Conservation (phyloP, 2,113 vertebrate genomes). For the Cygnus atratus region DNA sequence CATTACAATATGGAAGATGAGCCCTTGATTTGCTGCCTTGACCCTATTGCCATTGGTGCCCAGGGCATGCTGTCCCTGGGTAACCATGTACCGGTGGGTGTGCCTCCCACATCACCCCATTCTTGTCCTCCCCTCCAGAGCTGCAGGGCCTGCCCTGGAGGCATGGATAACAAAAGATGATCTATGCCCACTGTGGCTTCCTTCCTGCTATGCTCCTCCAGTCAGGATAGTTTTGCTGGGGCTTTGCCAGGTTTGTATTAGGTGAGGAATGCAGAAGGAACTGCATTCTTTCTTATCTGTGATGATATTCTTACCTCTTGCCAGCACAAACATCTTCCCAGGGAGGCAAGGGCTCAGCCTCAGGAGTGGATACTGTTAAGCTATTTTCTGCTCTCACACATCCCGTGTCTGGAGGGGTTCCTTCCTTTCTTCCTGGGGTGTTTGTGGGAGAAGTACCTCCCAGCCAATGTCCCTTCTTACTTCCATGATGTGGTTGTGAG, state of each 20-base stretch:
- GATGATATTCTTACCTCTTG: background rate
- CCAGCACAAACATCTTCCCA: background rate
- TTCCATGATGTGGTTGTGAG: background rate
- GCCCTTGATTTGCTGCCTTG: background rate
- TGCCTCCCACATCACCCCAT: background rate
- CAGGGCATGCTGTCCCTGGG: background rate
- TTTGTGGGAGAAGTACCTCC: background rate
- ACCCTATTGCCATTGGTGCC: background rate
- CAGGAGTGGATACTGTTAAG: background rate
- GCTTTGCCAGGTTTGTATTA: background rate
- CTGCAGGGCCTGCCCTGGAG: background rate
- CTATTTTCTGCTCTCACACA: background rate
- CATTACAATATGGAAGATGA: background rate
- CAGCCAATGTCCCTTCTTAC: background rate
- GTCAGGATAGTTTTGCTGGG: background rate
- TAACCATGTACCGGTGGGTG: accelerated
- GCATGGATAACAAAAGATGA: background rate
- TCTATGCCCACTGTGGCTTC: background rate
- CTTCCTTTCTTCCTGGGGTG: background rate
- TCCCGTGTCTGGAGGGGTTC: background rate
- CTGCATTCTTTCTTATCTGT: background rate
- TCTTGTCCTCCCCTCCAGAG: background rate
- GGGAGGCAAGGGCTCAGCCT: background rate
- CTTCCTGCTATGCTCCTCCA: background rate
- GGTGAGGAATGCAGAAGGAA: background rate